Percentiles rank a stretch among this genome's conserved stretches.
phyloP scores from a whole-genome alignment of 2,888 invertebrate species.

The Tetranychus piercei region DNA sequence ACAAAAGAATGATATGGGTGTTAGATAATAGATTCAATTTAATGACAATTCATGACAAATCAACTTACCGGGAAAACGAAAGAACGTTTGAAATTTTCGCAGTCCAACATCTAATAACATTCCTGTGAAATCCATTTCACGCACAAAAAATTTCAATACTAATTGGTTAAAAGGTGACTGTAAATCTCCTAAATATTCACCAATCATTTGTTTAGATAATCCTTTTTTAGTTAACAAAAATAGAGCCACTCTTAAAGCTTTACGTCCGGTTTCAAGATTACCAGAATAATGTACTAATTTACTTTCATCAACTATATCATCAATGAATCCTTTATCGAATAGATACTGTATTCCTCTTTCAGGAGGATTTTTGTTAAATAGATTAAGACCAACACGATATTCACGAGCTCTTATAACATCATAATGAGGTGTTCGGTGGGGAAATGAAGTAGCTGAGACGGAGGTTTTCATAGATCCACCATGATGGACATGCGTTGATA shows the following conservation, averaged over 20 bases:
- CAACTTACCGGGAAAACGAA: slow-evolving; percentile 57
- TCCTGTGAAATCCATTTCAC: slow-evolving; percentile 78
- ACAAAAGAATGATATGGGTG: slow-evolving; percentile 4
- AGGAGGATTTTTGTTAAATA: slow-evolving; percentile 68
- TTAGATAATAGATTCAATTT: slow-evolving; percentile 9
- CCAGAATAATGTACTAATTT: slow-evolving; percentile 2
- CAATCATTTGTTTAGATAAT: slow-evolving; percentile 95
- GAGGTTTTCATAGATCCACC: slow-evolving; percentile 11
- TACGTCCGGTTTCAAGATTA: not conserved
- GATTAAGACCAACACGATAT: slow-evolving; percentile 89
- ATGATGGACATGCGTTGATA: not conserved
- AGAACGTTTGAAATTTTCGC: slow-evolving; percentile 84
- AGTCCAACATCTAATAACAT: slow-evolving; percentile 93
- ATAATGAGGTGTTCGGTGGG: not conserved
- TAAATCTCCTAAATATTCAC: slow-evolving; percentile 90
- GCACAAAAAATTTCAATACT: slow-evolving; percentile 50
- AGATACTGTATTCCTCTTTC: slow-evolving; percentile 86
- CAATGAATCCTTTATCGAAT: slow-evolving; percentile 78
- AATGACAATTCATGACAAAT: not conserved
- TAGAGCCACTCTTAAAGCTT: slow-evolving; percentile 48
- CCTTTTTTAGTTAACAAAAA: slow-evolving; percentile 92
- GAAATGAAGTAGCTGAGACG: not conserved
- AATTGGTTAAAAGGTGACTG: slow-evolving; percentile 90
- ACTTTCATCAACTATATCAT: slow-evolving; percentile 33
- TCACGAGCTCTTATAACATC: slow-evolving; percentile 55